Evolutionary conservation across 2,888 invertebrate species (phyloP), one percentile per base, ranked within the genome.

Genomic region (Chironomus tentans): DNA sequence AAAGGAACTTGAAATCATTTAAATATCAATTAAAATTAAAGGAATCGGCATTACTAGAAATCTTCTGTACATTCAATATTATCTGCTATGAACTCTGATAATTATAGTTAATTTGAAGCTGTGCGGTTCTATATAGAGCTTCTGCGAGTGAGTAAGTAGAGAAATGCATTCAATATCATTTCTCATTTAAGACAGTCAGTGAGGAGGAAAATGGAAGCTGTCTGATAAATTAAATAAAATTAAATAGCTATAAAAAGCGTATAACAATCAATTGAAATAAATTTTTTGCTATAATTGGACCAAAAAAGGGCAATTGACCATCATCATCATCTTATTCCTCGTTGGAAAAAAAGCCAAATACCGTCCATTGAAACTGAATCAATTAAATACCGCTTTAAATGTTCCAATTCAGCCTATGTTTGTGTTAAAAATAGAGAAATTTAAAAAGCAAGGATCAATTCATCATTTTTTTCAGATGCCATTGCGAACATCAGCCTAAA

Each of bases 241-340:
- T 65, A 65, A 65, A 65, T 65, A 24, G 24, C 65, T 65, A 65
- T 65, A 65, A 65, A 65, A 65, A 65, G 65, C 65, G 21, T 21
- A 65, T 65, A 65, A 65, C 65, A 65, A 65, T 65, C 65, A 65
- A 65, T 65, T 65, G 65, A 65, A 24, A 65, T 65, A 22, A 65
- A 24, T 21, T 65, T 10, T 21, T 24, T 13, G 21, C 10, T 21
- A 56, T 56, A 56, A 56, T 56, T 56, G 56, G 56, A 18, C 56
- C 18, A 56, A 56, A 56, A n/a, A 56, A 18, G 56, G 56, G 56
- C 18, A 56, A 56, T 18, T 56, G 56, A 56, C 56, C 15, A 56
- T 7, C 15, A 56, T n/a, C n/a, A n/a, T 15, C 2, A 50, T 50
- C 13, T n/a, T 7, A n/a, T 56, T 18, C 56, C 18, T 18, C 56